Evolutionary conservation across 2,888 invertebrate genomes (phyloP).

Genomic region (Cyclophora albipunctata): DNA sequence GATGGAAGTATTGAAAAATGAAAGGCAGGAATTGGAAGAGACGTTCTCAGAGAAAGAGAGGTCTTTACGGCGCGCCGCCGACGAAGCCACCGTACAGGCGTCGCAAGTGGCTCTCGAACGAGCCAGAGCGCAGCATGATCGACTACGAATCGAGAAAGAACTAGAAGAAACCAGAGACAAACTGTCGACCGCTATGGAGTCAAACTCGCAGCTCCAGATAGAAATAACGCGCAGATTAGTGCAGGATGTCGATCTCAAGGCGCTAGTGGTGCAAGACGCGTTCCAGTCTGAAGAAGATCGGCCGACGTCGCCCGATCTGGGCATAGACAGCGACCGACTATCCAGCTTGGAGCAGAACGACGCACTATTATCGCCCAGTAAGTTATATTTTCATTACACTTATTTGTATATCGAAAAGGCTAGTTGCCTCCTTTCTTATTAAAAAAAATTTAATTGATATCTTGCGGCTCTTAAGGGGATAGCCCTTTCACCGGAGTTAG

Average conservation of each 20-base stretch:
- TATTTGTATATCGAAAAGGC: not conserved
- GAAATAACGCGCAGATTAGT: constrained; percentile 63
- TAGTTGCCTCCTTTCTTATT: not conserved
- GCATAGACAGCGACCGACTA: constrained; percentile 89
- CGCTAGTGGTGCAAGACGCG: constrained; percentile 41
- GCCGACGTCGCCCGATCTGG: constrained; percentile 86
- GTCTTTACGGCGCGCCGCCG: constrained; percentile 78
- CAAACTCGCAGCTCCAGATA: constrained; percentile 54
- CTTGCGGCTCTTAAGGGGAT: too few relatives aligned
- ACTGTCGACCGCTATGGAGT: constrained; percentile 43
- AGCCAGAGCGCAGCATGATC: constrained; percentile 82
- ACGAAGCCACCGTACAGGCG: constrained; percentile 82
- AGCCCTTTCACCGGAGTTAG: too few relatives aligned
- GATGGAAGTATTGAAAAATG: constrained; percentile 46
- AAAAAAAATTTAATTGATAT: too few relatives aligned
- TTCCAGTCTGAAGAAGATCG: constrained; percentile 56
- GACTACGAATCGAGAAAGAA: constrained; percentile 79
- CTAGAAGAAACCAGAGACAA: constrained; percentile 74
- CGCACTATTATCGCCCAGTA: constrained; percentile 60
- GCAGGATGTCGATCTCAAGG: constrained; percentile 40
- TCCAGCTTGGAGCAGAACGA: constrained; percentile 78
- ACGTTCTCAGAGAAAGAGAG: constrained; percentile 70
- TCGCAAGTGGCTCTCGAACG: constrained; percentile 84
- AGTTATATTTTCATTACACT: constrained; percentile 24
- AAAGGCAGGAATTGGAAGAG: constrained; percentile 56